Conservation (phyloP, 35 echinoderm and acorn worm genomes). For the Ophiothrix spiculata region DNA sequence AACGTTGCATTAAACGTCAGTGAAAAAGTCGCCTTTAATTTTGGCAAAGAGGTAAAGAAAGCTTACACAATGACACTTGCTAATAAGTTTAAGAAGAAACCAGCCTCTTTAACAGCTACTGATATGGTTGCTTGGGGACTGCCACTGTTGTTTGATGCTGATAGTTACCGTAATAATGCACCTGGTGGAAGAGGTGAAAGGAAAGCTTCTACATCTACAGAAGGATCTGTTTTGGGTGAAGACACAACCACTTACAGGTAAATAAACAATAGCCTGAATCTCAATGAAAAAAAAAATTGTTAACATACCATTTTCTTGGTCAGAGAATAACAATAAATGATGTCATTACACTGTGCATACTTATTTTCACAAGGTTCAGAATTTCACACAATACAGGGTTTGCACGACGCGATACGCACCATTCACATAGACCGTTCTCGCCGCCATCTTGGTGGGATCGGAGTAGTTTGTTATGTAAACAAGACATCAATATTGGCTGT, state of each 20-base stretch:
- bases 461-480: too few species aligned
- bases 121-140: neutral
- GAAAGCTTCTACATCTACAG: neutral
- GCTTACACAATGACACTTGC: conserved; percentile 29
- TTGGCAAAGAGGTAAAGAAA: conserved; percentile 5
- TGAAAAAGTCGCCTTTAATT: conserved; percentile 56
- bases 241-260: neutral
- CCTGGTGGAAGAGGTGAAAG: neutral
- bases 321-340: too few species aligned
- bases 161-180: neutral
- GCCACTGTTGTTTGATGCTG: neutral
- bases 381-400: too few species aligned
- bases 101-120: conserved; percentile 27
- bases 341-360: too few species aligned
- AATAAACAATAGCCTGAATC: too few species aligned
- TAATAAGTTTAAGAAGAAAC: conserved; percentile 37
- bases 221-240: neutral
- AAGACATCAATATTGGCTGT: too few species aligned
- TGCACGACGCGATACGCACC: too few species aligned
- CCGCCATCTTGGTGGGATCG: too few species aligned
- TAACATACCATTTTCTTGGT: too few species aligned
- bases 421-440: too few species aligned
- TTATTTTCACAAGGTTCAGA: too few species aligned
- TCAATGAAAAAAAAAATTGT: too few species aligned
- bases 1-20: conserved; percentile 92